A percentile compares a stretch with the other conserved stretches of the same genome.
Conservation (phyloP, 2,888 invertebrate genomes). For the Cosmia pyralina region DNA sequence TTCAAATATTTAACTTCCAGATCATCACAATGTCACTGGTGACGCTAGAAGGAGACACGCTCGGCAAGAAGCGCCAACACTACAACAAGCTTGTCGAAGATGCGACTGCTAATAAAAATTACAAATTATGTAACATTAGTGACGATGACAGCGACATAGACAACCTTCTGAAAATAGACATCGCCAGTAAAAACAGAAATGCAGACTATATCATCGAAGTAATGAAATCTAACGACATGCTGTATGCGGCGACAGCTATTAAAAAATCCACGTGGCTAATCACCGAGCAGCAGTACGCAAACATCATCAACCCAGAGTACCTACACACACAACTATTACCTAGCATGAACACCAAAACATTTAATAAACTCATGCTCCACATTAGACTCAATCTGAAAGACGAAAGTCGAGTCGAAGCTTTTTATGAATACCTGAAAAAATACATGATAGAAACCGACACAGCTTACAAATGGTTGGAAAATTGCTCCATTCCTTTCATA, state of each 20-base stretch:
- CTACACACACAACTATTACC: too few relatives aligned
- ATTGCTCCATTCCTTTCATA: too few relatives aligned
- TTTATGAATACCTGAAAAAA: too few relatives aligned
- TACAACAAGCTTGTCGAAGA: slow-evolving; percentile 74
- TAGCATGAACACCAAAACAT: too few relatives aligned
- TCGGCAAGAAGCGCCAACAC: slow-evolving; percentile 74
- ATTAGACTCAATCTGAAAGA: too few relatives aligned
- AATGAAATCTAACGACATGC: slow-evolving; percentile 77
- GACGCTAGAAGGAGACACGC: slow-evolving; percentile 61
- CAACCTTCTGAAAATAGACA: slow-evolving; percentile 78
- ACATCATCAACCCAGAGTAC: slow-evolving; percentile 80
- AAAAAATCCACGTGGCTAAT: slow-evolving; percentile 79
- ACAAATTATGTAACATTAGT: slow-evolving; percentile 63
- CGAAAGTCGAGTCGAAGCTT: too few relatives aligned
- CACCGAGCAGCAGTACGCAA: slow-evolving; percentile 74
- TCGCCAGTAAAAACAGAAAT: slow-evolving; percentile 73
- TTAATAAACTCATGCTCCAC: too few relatives aligned
- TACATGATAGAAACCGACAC: too few relatives aligned
- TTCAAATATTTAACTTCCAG: slow-evolving; percentile 48
- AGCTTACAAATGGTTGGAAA: too few relatives aligned
- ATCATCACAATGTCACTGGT: slow-evolving; percentile 65
- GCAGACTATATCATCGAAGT: slow-evolving; percentile 76
- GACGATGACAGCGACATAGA: slow-evolving; percentile 73
- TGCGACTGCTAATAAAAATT: slow-evolving; percentile 55
- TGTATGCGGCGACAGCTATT: slow-evolving; percentile 79